Evolutionary conservation across 2,113 vertebrate species (phyloP).

Genomic region (Microcebus lehilahytsara): DNA sequence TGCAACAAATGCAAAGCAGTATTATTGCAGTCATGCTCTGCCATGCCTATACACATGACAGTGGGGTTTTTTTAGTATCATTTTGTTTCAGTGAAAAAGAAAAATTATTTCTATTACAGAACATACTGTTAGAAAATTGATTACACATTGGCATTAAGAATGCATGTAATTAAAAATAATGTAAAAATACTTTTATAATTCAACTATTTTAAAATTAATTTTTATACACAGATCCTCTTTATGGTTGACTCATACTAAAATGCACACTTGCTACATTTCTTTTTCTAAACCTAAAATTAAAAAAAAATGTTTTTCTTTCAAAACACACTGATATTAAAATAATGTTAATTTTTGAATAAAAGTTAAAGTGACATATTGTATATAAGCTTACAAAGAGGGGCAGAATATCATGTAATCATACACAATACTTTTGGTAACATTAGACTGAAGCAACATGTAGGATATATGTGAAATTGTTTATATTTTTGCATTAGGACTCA

Average conservation of each 20-base stretch:
- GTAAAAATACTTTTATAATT: neutral
- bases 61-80: neutral
- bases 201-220: neutral
- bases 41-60: neutral
- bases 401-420: neutral
- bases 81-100: constrained; percentile 20
- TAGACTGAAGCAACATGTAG: neutral
- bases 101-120: neutral
- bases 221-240: neutral
- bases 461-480: neutral
- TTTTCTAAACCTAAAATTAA: neutral
- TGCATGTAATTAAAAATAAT: neutral
- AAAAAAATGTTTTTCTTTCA: neutral
- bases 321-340: neutral
- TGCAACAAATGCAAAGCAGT: constrained; percentile 60
- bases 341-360: neutral
- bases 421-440: neutral
- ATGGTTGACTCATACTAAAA: neutral
- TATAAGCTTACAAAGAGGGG: neutral
- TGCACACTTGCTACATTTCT: neutral
- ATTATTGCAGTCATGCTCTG: constrained; percentile 59
- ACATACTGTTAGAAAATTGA: neutral
- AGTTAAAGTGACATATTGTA: neutral
- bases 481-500: neutral
- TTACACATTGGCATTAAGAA: neutral